Base-by-base conservation (phyloP, 2,888 invertebrate genomes). In the Craniophora ligustri region DNA sequence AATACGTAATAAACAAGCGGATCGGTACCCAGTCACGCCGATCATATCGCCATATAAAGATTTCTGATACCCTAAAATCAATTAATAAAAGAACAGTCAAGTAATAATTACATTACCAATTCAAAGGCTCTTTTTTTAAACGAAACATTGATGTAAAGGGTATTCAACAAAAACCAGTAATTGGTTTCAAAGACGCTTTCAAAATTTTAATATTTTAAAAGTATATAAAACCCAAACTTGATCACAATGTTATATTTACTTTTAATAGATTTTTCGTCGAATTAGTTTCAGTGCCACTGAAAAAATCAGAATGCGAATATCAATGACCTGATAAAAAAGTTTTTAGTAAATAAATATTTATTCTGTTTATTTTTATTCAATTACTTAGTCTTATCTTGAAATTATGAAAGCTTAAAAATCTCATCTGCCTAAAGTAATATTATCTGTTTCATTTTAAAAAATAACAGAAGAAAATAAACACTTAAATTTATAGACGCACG, bases 191-290 rank as follows among this genome's bases (percentile, higher is more conserved):
- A 57, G 3, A 46, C 4, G 10, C 28, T 49, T 21, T 38, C 14
- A 36, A 47, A 40, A 21, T 39, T 32, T 7, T 34, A 3, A 14
- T 32, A 3, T 14, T 14, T 34, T 46, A 42, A 1, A 46, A 49
- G 36, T 40, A 41, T 36, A 11, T 49, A 28, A 15, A 47, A 40
- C 36, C 8, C 42, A 4, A 59, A 46, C 30, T 44, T 51, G 19
- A 48, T 55, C 28, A 3, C 15, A 28, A 42, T 32, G 51, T 55
- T 46, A 55, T 65, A 49, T n/a, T n/a, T 38, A 39, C 15, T 49
- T 65, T 30, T 44, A 16, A 65, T 28, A 16, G 39, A 21, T 34
- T 48, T 63, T 51, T 55, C 15, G 47, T 59, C 7, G 15, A 30
- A 40, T 41, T 19, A 28, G 0, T 56, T 47, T 53, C 23, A 44